Base-by-base conservation (phyloP, 1,140 invertebrate species). In the Telenomus remus region DNA sequence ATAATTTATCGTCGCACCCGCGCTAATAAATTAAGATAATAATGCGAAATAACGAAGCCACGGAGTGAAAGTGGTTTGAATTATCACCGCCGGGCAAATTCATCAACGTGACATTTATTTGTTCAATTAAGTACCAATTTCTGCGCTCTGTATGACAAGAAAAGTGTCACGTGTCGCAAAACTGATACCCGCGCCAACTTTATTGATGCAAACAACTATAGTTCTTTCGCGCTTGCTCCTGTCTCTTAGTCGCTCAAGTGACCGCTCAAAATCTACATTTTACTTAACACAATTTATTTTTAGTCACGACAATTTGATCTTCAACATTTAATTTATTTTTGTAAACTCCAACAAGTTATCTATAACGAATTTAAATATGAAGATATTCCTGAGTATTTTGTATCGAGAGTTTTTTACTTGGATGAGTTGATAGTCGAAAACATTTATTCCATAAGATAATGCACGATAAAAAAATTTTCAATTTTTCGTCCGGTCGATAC, bases 131-230 rank as follows among this genome's bases (percentile, higher is more conserved):
- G 48, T 55, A 76, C 37, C 65, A 49, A 64, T 64, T 76, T 65
- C 65, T 55, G 55, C 12, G 4, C n/a, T 4, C 42, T 59, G 39
- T 60, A 65, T 71, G 70, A 70, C 79, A 80, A 69, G 74, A 77
- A 79, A 64, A 66, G 76, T 80, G 79, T 76, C 71, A 68, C 79
- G 80, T 84, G 81, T 80, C 70, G 55, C 78, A 76, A 75, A 81
- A 78, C 19, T 82, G 81, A 80, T 75, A 84, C 73, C 79, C 57
- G 72, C 59, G 81, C 80, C 77, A 85, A 80, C 78, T 86, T 85
- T 84, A 86, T 87, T 81, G 82, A 84, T 83, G 81, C 84, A 86
- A 86, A 86, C 84, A 85, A 85, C 80, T 70, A 63, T 57, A 27
- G 2, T 50, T 64, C 37, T 54, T 53, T 59, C 43, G 60, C 80